phyloP scores from a whole-genome alignment of 2,888 invertebrate species.

The Callyntrura sp. region DNA sequence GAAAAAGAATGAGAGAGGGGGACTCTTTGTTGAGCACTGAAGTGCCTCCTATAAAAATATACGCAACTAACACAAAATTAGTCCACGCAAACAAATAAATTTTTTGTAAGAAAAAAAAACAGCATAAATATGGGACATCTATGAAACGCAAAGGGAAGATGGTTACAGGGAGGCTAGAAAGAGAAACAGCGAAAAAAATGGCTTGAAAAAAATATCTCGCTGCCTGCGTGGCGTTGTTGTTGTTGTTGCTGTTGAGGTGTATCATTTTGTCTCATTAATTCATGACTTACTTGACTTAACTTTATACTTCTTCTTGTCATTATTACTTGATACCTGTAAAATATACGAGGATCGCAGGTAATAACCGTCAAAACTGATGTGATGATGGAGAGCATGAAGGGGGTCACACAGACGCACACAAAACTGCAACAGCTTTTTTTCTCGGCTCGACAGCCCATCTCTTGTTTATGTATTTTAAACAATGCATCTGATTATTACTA shows the following conservation, averaged over 20 bases:
- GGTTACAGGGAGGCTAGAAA: background rate
- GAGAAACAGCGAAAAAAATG: background rate
- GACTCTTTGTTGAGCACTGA: background rate
- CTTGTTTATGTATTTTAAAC: conserved; percentile 2
- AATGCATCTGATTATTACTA: background rate
- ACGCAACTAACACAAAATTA: background rate
- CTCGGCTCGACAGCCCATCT: conserved; percentile 34
- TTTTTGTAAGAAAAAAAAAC: background rate
- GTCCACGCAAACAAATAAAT: background rate
- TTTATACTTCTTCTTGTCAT: conserved; percentile 47
- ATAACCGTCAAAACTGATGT: conserved; percentile 78
- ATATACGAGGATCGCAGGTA: conserved; percentile 70
- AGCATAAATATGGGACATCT: no score
- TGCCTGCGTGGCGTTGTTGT: background rate
- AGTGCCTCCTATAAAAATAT: background rate
- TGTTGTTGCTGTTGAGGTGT: no score
- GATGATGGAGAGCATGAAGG: conserved; percentile 77
- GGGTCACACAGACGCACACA: conserved; percentile 60
- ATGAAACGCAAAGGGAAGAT: background rate
- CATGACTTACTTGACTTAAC: conserved; percentile 65
- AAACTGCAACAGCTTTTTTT: conserved; percentile 20
- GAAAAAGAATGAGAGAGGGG: background rate
- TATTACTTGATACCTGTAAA: conserved; percentile 41
- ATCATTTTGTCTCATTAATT: conserved; percentile 55
- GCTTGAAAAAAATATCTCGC: background rate